Conservation (phyloP, 2,113 vertebrate species). For the Oncorhynchus mykiss region DNA sequence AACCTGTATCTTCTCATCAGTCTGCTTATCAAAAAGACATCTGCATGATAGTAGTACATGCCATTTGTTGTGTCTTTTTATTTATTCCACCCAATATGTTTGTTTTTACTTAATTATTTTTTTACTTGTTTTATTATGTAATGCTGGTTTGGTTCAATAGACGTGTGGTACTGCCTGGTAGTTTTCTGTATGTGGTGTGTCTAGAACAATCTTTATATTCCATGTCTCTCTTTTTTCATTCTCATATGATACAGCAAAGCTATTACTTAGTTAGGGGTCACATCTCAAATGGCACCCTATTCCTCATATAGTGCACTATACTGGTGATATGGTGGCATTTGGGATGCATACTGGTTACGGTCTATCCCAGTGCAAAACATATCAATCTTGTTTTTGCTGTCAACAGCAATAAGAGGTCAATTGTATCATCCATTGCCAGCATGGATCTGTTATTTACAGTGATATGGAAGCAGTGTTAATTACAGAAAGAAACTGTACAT, state of each 20-base stretch:
- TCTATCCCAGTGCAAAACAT: constrained; percentile 23
- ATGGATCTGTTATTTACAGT: constrained; percentile 11
- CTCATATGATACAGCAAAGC: constrained; percentile 28
- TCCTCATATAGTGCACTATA: too few relatives aligned
- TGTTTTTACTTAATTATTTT: constrained; percentile 21
- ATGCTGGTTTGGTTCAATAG: constrained; percentile 51
- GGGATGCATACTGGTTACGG: neutral
- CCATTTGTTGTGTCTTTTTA: constrained; percentile 28
- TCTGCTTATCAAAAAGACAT: constrained; percentile 43
- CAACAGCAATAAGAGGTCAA: constrained; percentile 19
- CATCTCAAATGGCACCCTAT: too few relatives aligned
- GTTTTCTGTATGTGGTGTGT: constrained; percentile 56
- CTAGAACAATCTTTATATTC: constrained; percentile 31
- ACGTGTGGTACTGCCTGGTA: constrained; percentile 56
- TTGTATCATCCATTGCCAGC: constrained; percentile 34
- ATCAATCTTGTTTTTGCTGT: constrained; percentile 27
- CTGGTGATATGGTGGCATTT: too few relatives aligned
- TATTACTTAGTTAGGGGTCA: constrained; percentile 2
- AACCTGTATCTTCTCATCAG: constrained; percentile 46
- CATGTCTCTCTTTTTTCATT: constrained; percentile 72
- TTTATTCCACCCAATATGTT: constrained; percentile 31
- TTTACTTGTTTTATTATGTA: constrained; percentile 43
- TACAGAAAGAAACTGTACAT: constrained; percentile 9
- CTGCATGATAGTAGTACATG: constrained; percentile 63
- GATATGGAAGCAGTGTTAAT: constrained; percentile 20